Base-by-base conservation (phyloP, 2,113 vertebrate species). In the Oreochromis tanganicae region DNA sequence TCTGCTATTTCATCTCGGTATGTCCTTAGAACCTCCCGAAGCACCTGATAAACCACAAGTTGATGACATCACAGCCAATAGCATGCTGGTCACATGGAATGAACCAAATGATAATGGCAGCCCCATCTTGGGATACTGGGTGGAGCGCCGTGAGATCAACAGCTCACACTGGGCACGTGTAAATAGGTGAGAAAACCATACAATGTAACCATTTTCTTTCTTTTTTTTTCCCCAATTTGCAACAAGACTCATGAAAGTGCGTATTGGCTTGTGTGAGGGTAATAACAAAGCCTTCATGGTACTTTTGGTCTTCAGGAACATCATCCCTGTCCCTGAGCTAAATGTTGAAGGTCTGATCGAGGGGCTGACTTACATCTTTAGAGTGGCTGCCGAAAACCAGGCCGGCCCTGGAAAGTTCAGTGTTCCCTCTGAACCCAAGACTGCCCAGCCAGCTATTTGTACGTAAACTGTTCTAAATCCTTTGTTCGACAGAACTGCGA, bases 331-430 rank as follows among this genome's bases (percentile, higher is more conserved):
- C 43, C 95, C 97, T 48, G 95, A 99, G 96, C 32, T 97, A 52
- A 97, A 96, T 3, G 98, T 96, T 59, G 97, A 97, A 54, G 98
- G 98, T 83, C 96, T 99, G 4, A 84, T 98, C 79, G 98, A 99
- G 92, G 98, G 98, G 12, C 91, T 98, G 85, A 99, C 98, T 4
- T 99, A 99, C 29, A 97, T 99, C 95, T 99, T 99, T 93, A 98
- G 98, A 96, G 98, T 99, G 5, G 98, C 98, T 89, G 99, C 98
- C 43, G 99, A 99, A 96, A 99, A 99, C 94, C 97, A 98, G 93
- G 98, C 98, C 75, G 98, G 99, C 24, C 97, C 97, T 79, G 98
- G 99, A 86, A 99, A 98, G 96, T 99, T 99, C 94, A 99, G 99
- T 82, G 87, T 95, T 24, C 98, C 99, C 9, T 99, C 99, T 61